phyloP scores from a whole-genome alignment of 2,797 vertebrate genomes.

The Protonibea diacanthus region DNA sequence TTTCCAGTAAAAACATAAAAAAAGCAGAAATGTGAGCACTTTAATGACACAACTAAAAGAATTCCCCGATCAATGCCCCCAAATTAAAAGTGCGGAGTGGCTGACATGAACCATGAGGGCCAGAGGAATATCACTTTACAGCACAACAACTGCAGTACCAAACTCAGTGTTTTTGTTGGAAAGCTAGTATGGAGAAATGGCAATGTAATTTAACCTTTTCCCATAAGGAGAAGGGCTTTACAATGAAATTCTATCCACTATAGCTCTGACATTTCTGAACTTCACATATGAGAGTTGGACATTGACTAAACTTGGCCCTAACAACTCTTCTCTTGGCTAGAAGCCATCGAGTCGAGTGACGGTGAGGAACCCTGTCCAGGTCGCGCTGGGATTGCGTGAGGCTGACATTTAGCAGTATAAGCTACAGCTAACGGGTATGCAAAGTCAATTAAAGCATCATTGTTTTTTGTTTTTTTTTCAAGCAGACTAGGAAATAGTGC shows the following conservation, averaged over 20 bases:
- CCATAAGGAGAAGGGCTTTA: constrained; percentile 48
- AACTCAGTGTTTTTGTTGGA: constrained; percentile 65
- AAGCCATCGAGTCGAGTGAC: constrained; percentile 39
- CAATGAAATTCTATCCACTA: constrained; percentile 53
- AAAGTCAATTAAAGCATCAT: constrained; percentile 55
- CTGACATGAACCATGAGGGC: constrained; percentile 48
- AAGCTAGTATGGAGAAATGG: constrained; percentile 21
- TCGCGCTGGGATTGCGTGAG: constrained; percentile 42
- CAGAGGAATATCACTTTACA: constrained; percentile 51
- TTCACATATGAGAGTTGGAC: constrained; percentile 48
- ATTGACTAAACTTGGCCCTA: constrained; percentile 34
- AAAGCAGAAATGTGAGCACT: constrained; percentile 59
- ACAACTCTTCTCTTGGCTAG: constrained; percentile 44
- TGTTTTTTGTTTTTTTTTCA: constrained; percentile 55
- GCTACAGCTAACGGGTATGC: constrained; percentile 60
- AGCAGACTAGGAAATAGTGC: constrained; percentile 58
- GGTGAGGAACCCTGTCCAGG: constrained; percentile 39
- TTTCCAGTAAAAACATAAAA: constrained; percentile 53
- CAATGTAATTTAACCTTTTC: constrained; percentile 60
- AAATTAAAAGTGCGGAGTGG: constrained; percentile 38
- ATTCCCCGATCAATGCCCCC: constrained; percentile 35
- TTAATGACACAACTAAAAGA: constrained; percentile 49
- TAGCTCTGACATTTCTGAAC: constrained; percentile 64
- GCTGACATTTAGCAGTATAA: constrained; percentile 67
- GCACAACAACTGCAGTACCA: constrained; percentile 31